phyloP scores from a whole-genome alignment of 2,797 vertebrate genomes.

The Hylomyscus alleni region DNA sequence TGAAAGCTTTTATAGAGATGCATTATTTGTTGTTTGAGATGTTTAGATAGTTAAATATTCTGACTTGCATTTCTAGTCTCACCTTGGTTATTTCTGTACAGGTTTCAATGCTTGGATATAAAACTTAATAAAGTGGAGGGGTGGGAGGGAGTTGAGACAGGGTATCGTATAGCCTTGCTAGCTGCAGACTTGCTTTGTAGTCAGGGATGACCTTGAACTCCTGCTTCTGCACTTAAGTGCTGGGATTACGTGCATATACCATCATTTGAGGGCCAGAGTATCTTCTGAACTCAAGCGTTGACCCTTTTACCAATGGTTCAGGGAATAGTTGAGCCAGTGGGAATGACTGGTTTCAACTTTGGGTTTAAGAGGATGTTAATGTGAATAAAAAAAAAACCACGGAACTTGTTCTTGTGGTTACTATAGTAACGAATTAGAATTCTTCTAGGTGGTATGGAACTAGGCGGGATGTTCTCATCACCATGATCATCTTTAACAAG shows the following conservation, averaged over 20 bases:
- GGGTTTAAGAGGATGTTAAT: slow-evolving; percentile 52
- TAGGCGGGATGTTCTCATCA: slow-evolving; percentile 1
- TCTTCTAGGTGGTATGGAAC: neutral
- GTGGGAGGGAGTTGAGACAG: neutral
- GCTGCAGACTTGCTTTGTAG: neutral
- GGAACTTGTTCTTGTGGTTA: slow-evolving; percentile 54
- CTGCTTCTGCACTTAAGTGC: neutral
- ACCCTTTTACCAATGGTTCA: slow-evolving; percentile 12
- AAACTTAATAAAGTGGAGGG: neutral
- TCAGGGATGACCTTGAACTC: neutral
- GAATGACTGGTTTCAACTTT: slow-evolving; percentile 45
- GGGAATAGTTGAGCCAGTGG: slow-evolving; percentile 9
- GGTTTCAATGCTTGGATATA: slow-evolving; percentile 35
- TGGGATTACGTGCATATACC: neutral
- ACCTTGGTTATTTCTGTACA: slow-evolving; percentile 36
- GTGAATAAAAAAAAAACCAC: slow-evolving; percentile 3
- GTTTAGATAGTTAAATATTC: slow-evolving; percentile 75
- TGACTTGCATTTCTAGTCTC: slow-evolving; percentile 43
- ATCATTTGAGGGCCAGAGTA: neutral
- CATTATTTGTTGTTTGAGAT: slow-evolving; percentile 64
- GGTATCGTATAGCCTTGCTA: neutral
- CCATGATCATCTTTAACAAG: slow-evolving; percentile 2
- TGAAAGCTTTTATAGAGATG: slow-evolving; percentile 61
- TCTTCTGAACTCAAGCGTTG: slow-evolving; percentile 27
- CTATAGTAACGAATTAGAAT: neutral